Percentiles rank a stretch among this genome's conserved stretches.
phyloP scores from a whole-genome alignment of 2,888 invertebrate genomes.

The Osedax fenrisi region DNA sequence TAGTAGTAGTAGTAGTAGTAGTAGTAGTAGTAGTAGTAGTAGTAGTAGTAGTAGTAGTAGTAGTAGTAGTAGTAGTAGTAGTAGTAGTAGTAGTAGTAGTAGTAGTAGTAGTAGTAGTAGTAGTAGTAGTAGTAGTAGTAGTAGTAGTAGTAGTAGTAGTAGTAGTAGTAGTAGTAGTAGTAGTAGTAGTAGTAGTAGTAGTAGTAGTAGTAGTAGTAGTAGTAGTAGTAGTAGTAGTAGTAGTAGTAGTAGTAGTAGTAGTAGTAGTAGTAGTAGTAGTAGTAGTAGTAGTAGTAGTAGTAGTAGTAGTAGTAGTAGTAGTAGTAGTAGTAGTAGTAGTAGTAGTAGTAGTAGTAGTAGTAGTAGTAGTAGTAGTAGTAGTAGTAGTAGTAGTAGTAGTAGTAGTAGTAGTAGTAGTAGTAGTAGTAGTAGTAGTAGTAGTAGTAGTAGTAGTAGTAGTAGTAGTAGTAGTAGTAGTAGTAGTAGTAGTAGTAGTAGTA shows the following conservation, averaged over 20 bases:
- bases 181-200: background rate
- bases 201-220: background rate
- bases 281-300: background rate
- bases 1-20: background rate
- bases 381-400: background rate
- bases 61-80: background rate
- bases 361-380: background rate
- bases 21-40: background rate
- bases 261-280: background rate
- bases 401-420: background rate
- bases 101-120: background rate
- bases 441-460: background rate
- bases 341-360: background rate
- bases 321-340: background rate
- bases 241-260: background rate
- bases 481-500: background rate
- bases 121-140: background rate
- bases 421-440: background rate
- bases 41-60: background rate
- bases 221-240: background rate
- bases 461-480: background rate
- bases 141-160: background rate
- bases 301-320: background rate
- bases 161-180: background rate
- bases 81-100: background rate